Conservation (phyloP, 2,888 invertebrate genomes). For the Yponomeuta plumbellus region DNA sequence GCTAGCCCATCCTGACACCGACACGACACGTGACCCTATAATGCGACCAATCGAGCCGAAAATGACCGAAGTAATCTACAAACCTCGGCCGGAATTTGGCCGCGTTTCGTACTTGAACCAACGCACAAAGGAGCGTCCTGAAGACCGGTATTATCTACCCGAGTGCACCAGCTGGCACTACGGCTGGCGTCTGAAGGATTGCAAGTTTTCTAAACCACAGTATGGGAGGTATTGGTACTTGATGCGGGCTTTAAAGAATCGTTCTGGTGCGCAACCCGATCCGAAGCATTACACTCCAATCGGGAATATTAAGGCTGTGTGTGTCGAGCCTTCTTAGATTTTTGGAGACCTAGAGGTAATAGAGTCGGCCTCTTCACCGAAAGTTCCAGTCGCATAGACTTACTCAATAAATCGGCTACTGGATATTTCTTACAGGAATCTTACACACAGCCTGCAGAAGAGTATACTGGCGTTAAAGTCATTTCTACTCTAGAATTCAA, state of each 20-base stretch:
- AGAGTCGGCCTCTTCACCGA: too few species aligned
- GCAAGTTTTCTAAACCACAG: neutral
- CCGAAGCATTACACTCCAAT: neutral
- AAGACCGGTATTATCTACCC: conserved; percentile 38
- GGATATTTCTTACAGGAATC: too few species aligned
- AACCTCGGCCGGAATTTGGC: conserved; percentile 38
- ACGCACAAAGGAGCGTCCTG: conserved; percentile 34
- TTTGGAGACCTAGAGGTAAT: too few species aligned
- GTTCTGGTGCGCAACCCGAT: neutral
- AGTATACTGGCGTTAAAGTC: too few species aligned
- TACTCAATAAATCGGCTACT: too few species aligned
- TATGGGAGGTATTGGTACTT: neutral
- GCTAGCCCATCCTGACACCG: conserved; percentile 35
- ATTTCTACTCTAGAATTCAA: too few species aligned
- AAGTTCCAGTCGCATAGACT: too few species aligned
- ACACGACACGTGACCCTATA: conserved; percentile 34
- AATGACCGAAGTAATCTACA: conserved; percentile 35
- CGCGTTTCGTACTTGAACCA: conserved; percentile 37
- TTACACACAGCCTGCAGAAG: too few species aligned
- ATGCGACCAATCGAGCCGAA: conserved; percentile 41
- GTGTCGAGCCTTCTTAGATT: neutral
- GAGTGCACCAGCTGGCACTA: conserved; percentile 35
- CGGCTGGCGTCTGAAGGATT: conserved; percentile 28
- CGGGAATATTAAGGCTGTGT: neutral
- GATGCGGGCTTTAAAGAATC: neutral